phyloP scores from a whole-genome alignment of 2,888 invertebrate genomes.

The Nesidiocoris tenuis region DNA sequence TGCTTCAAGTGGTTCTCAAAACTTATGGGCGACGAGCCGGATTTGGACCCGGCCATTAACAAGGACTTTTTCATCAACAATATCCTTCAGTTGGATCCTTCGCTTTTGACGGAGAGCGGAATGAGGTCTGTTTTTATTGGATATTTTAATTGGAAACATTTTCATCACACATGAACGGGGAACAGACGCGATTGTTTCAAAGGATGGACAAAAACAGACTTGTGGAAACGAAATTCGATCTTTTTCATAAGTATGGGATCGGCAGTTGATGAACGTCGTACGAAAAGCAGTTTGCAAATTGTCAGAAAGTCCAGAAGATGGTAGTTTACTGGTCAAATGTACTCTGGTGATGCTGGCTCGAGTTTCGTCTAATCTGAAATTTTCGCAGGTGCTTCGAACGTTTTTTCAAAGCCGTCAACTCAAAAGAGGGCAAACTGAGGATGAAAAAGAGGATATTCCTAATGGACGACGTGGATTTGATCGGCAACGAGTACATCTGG shows the following conservation, averaged over 20 bases:
- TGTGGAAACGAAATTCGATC: too few species aligned
- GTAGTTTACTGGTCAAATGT: too few species aligned
- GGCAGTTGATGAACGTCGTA: too few species aligned
- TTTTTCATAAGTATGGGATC: too few species aligned
- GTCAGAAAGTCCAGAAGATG: too few species aligned
- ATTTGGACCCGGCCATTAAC: slow-evolving; percentile 92
- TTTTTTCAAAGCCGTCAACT: slow-evolving; percentile 93
- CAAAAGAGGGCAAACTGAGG: slow-evolving; percentile 89
- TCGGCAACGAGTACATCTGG: slow-evolving; percentile 96
- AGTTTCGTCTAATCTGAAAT: too few species aligned
- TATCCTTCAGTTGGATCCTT: slow-evolving; percentile 86
- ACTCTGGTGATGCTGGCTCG: too few species aligned
- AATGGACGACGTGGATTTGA: slow-evolving; percentile 91
- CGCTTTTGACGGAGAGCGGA: slow-evolving; percentile 88
- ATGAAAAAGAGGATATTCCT: slow-evolving; percentile 79
- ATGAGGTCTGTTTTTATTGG: slow-evolving; percentile 84
- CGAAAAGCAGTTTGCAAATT: too few species aligned
- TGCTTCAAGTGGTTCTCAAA: slow-evolving; percentile 99
- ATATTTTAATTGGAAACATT: slow-evolving; percentile 2
- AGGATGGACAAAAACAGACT: too few species aligned
- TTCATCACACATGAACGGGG: too few species aligned
- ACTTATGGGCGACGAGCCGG: slow-evolving; percentile 94
- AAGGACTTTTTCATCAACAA: slow-evolving; percentile 95
- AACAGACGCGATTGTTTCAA: too few species aligned
- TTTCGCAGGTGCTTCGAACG: slow-evolving; percentile 64